Percentiles rank a stretch among this genome's conserved stretches.
Conservation (phyloP, 1,140 invertebrate genomes). For the Laupala kohalensis region DNA sequence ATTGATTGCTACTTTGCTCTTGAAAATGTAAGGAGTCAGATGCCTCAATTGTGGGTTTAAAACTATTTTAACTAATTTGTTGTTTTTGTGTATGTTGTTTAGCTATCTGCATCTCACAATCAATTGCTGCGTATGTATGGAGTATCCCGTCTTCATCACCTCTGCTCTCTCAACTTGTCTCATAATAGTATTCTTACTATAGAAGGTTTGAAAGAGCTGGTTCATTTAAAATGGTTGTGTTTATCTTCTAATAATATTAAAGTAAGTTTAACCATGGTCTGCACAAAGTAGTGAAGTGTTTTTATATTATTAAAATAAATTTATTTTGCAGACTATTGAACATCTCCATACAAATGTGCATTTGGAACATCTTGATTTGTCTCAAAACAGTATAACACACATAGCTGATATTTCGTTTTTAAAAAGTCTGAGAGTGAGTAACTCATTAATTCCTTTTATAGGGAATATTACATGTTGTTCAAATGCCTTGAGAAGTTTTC, state of each 20-base stretch:
- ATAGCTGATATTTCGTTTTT: conserved; percentile 73
- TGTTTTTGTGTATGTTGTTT: too few relatives aligned
- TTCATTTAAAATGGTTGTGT: conserved; percentile 61
- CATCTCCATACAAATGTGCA: conserved; percentile 67
- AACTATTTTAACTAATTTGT: conserved; percentile 14
- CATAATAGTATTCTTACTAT: conserved; percentile 79
- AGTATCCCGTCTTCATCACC: conserved; percentile 59
- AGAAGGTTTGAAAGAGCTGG: conserved; percentile 74
- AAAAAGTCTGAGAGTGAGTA: conserved; percentile 58
- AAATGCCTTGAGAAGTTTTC: conserved; percentile 15
- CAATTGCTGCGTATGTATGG: conserved; percentile 76
- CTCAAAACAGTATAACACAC: conserved; percentile 74
- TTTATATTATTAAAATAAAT: conserved; percentile 3
- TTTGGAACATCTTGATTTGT: conserved; percentile 71
- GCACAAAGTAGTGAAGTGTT: too few relatives aligned
- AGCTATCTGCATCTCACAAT: conserved; percentile 75
- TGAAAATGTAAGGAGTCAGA: conserved; percentile 49
- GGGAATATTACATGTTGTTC: neutral
- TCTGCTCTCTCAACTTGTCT: conserved; percentile 68
- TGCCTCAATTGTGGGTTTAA: too few relatives aligned
- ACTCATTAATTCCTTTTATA: neutral
- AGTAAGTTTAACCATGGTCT: too few relatives aligned
- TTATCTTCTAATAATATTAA: conserved; percentile 60
- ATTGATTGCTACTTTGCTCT: conserved; percentile 66
- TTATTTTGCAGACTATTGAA: conserved; percentile 59